These are phyloP conservation scores for Zoanthus sansibaricus DNA, from an alignment of 92 coral and sea anemone genomes.

Conservation along the genomic window DNA sequence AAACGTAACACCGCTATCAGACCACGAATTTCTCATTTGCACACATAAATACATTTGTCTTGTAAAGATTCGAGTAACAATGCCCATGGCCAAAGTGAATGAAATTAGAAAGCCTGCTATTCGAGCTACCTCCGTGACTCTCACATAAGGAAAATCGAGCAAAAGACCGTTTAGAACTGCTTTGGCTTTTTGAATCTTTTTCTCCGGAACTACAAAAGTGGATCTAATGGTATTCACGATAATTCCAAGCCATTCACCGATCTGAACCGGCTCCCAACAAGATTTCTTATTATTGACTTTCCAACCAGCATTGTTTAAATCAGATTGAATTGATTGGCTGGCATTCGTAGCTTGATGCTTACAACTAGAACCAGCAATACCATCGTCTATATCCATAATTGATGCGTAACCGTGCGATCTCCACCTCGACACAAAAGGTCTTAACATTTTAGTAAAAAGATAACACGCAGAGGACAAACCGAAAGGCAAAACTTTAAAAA, in stretches of 20 bases:
- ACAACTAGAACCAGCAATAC: constrained; percentile 25
- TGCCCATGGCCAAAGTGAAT: constrained; percentile 23
- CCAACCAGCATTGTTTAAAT: constrained; percentile 45
- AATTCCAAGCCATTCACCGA: constrained; percentile 32
- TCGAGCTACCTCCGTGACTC: neutral
- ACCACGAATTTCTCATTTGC: neutral
- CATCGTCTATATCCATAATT: constrained; percentile 66
- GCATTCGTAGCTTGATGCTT: neutral
- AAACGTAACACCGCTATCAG: neutral
- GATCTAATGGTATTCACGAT: neutral
- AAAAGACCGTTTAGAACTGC: too few species aligned
- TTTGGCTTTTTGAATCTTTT: too few species aligned
- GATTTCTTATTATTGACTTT: constrained; percentile 35
- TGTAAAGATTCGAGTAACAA: constrained; percentile 18
- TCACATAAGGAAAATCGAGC: too few species aligned
- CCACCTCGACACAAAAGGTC: constrained; percentile 46
- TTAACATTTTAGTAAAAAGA: constrained; percentile 7
- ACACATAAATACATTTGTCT: constrained; percentile 30
- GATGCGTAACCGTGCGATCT: constrained; percentile 37
- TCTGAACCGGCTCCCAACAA: constrained; percentile 47
- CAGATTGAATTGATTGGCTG: constrained; percentile 15
- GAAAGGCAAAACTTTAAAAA: neutral
- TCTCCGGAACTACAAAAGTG: too few species aligned
- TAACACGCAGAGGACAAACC: constrained; percentile 11
- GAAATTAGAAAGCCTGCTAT: constrained; percentile 23